Base-by-base conservation (phyloP, 2,888 invertebrate genomes). In the Euplagia quadripunctaria region DNA sequence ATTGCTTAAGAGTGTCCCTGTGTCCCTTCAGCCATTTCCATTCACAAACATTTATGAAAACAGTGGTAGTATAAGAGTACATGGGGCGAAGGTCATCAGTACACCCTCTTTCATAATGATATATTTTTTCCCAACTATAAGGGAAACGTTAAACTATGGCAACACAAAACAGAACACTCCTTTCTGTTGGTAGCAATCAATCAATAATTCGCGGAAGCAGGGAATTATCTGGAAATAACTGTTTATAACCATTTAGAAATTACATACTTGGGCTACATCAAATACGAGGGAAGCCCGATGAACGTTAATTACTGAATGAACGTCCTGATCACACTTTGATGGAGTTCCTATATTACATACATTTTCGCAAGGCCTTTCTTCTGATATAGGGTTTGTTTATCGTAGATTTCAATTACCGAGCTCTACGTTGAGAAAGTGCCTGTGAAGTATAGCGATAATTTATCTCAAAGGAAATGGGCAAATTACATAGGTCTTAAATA, bases 161-260 rank as follows among this genome's bases (percentile, higher is more conserved):
- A 79, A 70, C 77, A 65, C 73, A 66, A 43, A 73, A 55, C 61
- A 83, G 70, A 71, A 77, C 67, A 73, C 72, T 70, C 16, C 76
- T 43, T 75, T 73, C 70, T 63, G 72, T 71, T 76, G 64, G 71
- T 64, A 72, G 78, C 71, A 78, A 85, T 86, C 85, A 83, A 85
- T 85, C 83, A 85, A 82, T 82, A 82, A 83, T 83, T 83, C 69
- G 80, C 79, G 82, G 84, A 85, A 84, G 80, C 75, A 51, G 43
- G 55, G 75, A 75, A 82, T 81, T 83, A 83, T 82, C 77, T 74
- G 70, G 64, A 79, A 79, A 80, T 87, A 81, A 82, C 87, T 79
- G 84, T 79, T 81, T 81, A 77, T 77, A 83, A 81, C 78, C 79
- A 80, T 82, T 85, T 79, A 79, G 41, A 82, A 82, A 86, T 85